phyloP scores from a whole-genome alignment of 2,113 vertebrate species.

The Paedocypris sp. region DNA sequence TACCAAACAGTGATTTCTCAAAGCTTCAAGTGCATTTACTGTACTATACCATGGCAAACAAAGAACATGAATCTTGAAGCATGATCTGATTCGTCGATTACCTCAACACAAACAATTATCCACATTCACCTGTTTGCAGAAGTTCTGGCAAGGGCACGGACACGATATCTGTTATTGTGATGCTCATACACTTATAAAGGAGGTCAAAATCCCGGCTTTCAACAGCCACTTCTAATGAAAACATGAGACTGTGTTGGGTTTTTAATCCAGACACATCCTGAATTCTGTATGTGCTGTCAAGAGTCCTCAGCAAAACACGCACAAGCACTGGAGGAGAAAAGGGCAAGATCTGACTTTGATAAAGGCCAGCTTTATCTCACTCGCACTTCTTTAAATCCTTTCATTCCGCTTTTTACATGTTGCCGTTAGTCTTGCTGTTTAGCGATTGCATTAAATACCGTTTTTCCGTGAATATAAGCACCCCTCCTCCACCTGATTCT shows the following conservation, averaged over 20 bases:
- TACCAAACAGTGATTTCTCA: no score
- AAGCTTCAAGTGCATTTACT: no score
- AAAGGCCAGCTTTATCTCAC: conserved; percentile 48
- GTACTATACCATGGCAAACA: no score
- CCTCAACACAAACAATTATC: conserved; percentile 41
- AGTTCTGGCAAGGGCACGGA: conserved; percentile 29
- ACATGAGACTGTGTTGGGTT: neutral
- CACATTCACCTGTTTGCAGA: conserved; percentile 29
- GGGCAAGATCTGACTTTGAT: conserved; percentile 58
- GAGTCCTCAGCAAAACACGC: conserved; percentile 33
- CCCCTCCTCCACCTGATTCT: no score
- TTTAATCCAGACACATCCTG: conserved; percentile 33
- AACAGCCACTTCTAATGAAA: conserved; percentile 2
- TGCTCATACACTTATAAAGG: conserved; percentile 23
- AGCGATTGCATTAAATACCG: neutral
- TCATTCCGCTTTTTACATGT: neutral
- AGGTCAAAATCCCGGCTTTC: conserved; percentile 30
- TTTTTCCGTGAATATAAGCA: no score
- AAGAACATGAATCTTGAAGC: neutral
- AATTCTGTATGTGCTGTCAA: conserved; percentile 36
- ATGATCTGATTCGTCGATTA: conserved; percentile 39
- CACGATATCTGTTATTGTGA: conserved; percentile 15
- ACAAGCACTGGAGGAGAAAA: conserved; percentile 45
- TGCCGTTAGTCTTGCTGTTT: conserved; percentile 1
- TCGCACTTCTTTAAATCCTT: conserved; percentile 18